Base-by-base conservation (phyloP, 2,113 vertebrate species). In the Rhipidura dahli region DNA sequence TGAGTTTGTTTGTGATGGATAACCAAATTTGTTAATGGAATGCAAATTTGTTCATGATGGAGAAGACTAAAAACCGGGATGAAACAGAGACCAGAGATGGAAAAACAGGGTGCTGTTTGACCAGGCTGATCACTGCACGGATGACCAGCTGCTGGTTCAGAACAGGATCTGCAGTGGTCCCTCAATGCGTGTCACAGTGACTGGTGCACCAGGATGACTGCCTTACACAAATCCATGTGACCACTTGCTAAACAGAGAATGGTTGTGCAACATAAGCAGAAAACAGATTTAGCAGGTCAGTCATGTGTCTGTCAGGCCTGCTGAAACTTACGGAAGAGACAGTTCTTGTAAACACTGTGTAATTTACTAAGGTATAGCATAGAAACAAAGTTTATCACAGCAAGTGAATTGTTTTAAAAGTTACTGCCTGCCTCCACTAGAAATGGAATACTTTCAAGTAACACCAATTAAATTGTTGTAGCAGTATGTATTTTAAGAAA, bases 101-200 rank as follows among this genome's bases (percentile, higher is more conserved):
- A 66, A 82, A 66, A 35, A 9, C 12, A 11, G 30, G 9, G 5
- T 59, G 20, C 28, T 83, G 39, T n/a, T 50, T 68, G 49, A 51
- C 50, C 95, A 9, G 97, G 96, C 57, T 98, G 97, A 95, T 98
- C 98, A 49, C 94, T 97, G 97, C 78, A 97, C 91, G 6, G 97
- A 98, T 60, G 97, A 97, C 13, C 0, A 87, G 94, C 40, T 83
- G 10, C 49, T 76, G 22, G 30, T n/a, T 66, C 44, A 49, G 66
- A 37, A n/a, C 20, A 30, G 10, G n/a, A 51, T 61, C 54, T 69
- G 71, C 49, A 60, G 4, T 31, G 59, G 8, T 96, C 97, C 95
- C 97, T 72, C 81, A 97, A 90, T 39, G 97, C 97, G 57, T 83
- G 97, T 86, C 98, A 83, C 78, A 98, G 51, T 23, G 89, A 50